phyloP scores from a whole-genome alignment of 2,113 vertebrate species.

The Nerophis ophidion region DNA sequence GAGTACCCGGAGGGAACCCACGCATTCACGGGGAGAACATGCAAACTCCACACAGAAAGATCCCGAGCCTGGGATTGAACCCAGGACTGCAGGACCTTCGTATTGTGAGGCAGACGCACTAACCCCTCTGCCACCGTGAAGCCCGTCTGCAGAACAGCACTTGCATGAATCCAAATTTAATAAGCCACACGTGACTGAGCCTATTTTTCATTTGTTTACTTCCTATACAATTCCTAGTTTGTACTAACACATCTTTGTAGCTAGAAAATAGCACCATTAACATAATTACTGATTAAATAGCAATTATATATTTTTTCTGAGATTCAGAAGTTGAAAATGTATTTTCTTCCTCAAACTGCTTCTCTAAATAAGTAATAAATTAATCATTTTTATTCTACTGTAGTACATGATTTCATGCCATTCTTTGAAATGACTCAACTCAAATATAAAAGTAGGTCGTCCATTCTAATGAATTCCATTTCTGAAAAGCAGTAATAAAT shows the following conservation, averaged over 20 bases:
- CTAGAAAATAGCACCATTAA: not conserved
- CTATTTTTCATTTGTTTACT: not conserved
- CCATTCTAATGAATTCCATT: slow-evolving; percentile 22
- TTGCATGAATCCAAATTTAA: not conserved
- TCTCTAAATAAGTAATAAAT: too few species aligned
- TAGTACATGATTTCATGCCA: not conserved
- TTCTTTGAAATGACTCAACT: slow-evolving; percentile 23
- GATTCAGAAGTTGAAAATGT: too few species aligned
- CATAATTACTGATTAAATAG: not conserved
- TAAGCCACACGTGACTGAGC: not conserved
- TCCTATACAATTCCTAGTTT: not conserved
- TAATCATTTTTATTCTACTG: not conserved
- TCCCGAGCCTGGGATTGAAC: too few species aligned
- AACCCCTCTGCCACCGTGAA: too few species aligned
- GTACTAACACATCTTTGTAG: not conserved
- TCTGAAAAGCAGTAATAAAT: slow-evolving; percentile 23
- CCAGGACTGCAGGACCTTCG: too few species aligned
- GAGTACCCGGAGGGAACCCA: too few species aligned
- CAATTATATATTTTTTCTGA: not conserved
- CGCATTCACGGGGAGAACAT: too few species aligned
- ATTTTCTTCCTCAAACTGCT: too few species aligned
- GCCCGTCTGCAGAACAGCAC: slow-evolving; percentile 1
- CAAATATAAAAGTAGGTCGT: slow-evolving; percentile 14
- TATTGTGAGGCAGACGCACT: too few species aligned
- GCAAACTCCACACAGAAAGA: too few species aligned